These are phyloP conservation scores for Notothenia coriiceps DNA, from an alignment of 2,113 vertebrate genomes.

Conservation along the genomic window DNA sequence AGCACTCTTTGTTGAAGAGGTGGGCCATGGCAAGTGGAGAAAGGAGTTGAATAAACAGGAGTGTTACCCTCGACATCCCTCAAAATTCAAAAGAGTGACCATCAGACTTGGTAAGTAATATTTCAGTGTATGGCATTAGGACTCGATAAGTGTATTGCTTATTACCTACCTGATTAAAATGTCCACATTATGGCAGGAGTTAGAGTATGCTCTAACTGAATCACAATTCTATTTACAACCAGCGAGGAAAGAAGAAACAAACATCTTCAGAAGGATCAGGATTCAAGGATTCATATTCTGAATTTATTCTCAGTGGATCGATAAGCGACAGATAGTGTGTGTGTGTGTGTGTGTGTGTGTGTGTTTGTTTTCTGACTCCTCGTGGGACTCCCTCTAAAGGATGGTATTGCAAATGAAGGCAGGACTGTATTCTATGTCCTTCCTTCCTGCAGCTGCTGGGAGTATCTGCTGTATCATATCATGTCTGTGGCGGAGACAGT, in stretches of 20 bases:
- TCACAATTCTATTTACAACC: constrained; percentile 69
- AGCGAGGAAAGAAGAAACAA: constrained; percentile 40
- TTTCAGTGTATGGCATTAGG: constrained; percentile 54
- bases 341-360: constrained; percentile 13
- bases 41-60: constrained; percentile 68
- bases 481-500: constrained; percentile 40
- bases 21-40: constrained; percentile 67
- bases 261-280: constrained; percentile 38
- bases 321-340: constrained; percentile 26
- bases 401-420: constrained; percentile 62
- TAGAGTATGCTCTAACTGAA: constrained; percentile 59
- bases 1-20: constrained; percentile 80
- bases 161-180: constrained; percentile 74
- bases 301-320: constrained; percentile 61
- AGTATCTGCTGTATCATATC: constrained; percentile 63
- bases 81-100: constrained; percentile 50
- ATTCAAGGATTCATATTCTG: constrained; percentile 27
- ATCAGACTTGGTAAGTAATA: constrained; percentile 36
- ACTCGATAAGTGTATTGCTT: constrained; percentile 69
- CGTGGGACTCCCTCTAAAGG: constrained; percentile 40
- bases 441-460: constrained; percentile 56
- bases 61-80: constrained; percentile 71
- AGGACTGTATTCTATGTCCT: constrained; percentile 59
- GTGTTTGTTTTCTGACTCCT: constrained; percentile 43
- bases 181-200: constrained; percentile 67